Conservation (phyloP, 2,113 vertebrate genomes). For the Myiozetetes cayanensis region DNA sequence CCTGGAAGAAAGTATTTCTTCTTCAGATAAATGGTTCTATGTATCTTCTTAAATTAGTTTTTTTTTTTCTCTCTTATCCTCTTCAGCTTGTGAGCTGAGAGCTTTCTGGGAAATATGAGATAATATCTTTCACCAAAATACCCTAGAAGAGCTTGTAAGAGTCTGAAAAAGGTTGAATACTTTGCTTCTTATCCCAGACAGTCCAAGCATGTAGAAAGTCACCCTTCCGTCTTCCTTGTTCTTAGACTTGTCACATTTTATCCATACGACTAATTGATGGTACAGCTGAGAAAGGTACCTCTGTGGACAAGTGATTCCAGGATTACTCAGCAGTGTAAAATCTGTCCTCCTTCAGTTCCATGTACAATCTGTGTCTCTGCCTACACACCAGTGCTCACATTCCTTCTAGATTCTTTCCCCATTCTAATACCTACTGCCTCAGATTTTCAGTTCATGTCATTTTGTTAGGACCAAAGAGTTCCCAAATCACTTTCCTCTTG, state of each 20-base stretch:
- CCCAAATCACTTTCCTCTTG: neutral
- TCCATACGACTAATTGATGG: neutral
- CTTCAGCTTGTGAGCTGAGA: neutral
- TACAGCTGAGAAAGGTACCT: neutral
- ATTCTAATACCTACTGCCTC: neutral
- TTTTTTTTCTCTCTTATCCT: neutral
- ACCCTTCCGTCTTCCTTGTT: neutral
- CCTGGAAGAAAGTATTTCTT: neutral
- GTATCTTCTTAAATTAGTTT: neutral
- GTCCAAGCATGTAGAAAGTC: neutral
- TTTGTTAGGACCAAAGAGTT: neutral
- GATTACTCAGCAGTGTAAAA: conserved; percentile 17
- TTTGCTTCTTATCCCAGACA: neutral
- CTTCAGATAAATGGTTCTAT: neutral
- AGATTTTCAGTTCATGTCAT: neutral
- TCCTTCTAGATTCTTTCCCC: neutral
- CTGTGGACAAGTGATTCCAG: neutral
- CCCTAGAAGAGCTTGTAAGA: neutral
- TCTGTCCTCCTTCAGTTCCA: conserved; percentile 21
- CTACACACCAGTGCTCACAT: neutral
- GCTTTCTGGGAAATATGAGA: neutral
- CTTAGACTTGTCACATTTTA: neutral
- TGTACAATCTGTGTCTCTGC: conserved; percentile 30
- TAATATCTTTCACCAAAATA: neutral
- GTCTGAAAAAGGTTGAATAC: neutral